Conservation (phyloP, 1,140 invertebrate species). For the Danaus plexippus region DNA sequence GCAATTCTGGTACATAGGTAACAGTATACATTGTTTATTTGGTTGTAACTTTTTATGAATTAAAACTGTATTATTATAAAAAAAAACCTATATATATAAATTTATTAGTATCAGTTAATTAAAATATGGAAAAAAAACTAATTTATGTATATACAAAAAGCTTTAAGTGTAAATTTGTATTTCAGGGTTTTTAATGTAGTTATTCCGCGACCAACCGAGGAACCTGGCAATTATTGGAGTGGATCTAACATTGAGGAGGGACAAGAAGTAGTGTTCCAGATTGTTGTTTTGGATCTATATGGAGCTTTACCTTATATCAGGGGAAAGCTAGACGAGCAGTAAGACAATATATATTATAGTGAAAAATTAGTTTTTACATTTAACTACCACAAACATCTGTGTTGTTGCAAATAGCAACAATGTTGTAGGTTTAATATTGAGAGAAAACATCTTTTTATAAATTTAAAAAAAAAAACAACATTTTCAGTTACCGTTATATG, state of each 20-base stretch:
- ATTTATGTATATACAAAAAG: too few relatives aligned
- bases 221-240: constrained; percentile 71
- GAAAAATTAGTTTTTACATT: too few relatives aligned
- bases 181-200: constrained; percentile 76
- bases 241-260: constrained; percentile 71
- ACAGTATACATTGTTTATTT: not conserved
- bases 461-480: too few relatives aligned
- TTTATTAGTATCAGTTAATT: too few relatives aligned
- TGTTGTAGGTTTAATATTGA: too few relatives aligned
- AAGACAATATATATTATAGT: constrained; percentile 13
- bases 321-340: constrained; percentile 70
- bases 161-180: constrained; percentile 5
- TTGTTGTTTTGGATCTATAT: constrained; percentile 71
- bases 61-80: not conserved
- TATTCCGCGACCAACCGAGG: constrained; percentile 71
- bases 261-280: constrained; percentile 73
- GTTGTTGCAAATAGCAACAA: too few relatives aligned
- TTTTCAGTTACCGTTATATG: too few relatives aligned
- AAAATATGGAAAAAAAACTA: too few relatives aligned
- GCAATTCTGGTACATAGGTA: constrained; percentile 76
- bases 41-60: not conserved
- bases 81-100: too few relatives aligned
- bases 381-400: too few relatives aligned
- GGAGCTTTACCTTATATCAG: constrained; percentile 74
- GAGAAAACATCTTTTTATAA: too few relatives aligned